Base-by-base conservation (phyloP, 2,113 vertebrate species). In the Piliocolobus tephrosceles region DNA sequence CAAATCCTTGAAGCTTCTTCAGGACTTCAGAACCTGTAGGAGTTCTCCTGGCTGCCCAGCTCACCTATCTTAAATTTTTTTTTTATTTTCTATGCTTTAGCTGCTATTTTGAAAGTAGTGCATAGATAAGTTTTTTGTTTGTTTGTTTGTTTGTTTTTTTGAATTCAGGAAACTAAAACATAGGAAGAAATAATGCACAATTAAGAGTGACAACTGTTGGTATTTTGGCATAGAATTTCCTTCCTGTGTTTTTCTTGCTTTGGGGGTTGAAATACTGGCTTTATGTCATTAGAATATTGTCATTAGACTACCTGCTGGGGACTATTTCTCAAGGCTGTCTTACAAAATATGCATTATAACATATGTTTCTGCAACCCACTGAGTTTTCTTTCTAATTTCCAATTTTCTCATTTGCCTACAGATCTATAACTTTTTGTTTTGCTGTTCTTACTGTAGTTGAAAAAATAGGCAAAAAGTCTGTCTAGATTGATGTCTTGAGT, bases 11-110 rank as follows among this genome's bases (percentile, higher is more conserved):
- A 30, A 38, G 1, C 35, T 18, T 0, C 23, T 45, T 61, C 10
- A 30, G 57, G 4, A 52, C 73, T 8, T n/a, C 0, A 1, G n/a
- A 43, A 4, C 4, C 16, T 45, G 16, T 1, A 58, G 30, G 43
- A 40, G n/a, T 1, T 35, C 38, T 30, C 45, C 55, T 35, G 86
- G 3, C 23, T 38, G 17, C 40, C n/a, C 2, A 0, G 2, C 3
- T 86, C 40, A 38, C 35, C 70, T 14, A 2, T 20, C 82, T 61
- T n/a, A 43, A 45, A n/a, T 16, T 17, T 20, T 57, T 8, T 22
- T 78, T 78, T 23, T 4, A 9, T 52, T 78, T 61, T 68, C 6
- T 68, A 1, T 52, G 7, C 20, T 52, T 76, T 43, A 79, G 61
- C 22, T 22, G 70, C 61, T 72, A 8, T 38, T 86, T 80, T 86